phyloP scores from a whole-genome alignment of 2,113 vertebrate species.

The Maylandia zebra region DNA sequence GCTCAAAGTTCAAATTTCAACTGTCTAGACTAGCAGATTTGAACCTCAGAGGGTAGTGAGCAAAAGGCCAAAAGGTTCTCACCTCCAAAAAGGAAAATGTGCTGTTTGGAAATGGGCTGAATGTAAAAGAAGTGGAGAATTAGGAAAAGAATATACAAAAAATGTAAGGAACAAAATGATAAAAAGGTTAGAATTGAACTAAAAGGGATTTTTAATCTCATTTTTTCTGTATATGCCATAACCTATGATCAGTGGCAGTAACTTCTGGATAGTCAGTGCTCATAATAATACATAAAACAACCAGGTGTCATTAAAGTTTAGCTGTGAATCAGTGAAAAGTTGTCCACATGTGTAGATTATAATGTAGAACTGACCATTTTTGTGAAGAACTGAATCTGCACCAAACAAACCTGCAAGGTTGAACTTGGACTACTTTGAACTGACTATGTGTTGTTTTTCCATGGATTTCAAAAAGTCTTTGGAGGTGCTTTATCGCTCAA shows the following conservation, averaged over 20 bases:
- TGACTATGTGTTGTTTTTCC: not conserved
- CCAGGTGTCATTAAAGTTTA: not conserved
- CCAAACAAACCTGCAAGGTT: not conserved
- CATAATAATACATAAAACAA: not conserved
- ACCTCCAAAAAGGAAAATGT: not conserved
- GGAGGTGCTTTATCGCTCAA: not conserved
- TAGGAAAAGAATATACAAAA: not conserved
- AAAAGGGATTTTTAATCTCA: not conserved
- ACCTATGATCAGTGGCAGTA: not conserved
- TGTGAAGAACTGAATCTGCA: not conserved
- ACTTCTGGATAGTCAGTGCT: not conserved
- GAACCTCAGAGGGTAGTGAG: not conserved
- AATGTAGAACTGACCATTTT: not conserved
- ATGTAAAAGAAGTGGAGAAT: constrained; percentile 4
- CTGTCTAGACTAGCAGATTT: constrained; percentile 18
- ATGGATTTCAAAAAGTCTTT: not conserved
- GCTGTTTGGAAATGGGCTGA: not conserved
- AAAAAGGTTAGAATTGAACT: not conserved
- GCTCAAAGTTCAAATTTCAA: constrained; percentile 35
- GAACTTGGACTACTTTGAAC: not conserved
- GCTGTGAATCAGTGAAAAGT: not conserved
- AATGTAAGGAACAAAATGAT: not conserved
- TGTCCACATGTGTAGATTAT: not conserved
- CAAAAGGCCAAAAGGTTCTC: constrained; percentile 8
- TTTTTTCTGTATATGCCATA: not conserved